Percentiles rank a stretch among this genome's conserved stretches.
Conservation (phyloP, 1,140 invertebrate species). For the Oedothorax gibbosus region DNA sequence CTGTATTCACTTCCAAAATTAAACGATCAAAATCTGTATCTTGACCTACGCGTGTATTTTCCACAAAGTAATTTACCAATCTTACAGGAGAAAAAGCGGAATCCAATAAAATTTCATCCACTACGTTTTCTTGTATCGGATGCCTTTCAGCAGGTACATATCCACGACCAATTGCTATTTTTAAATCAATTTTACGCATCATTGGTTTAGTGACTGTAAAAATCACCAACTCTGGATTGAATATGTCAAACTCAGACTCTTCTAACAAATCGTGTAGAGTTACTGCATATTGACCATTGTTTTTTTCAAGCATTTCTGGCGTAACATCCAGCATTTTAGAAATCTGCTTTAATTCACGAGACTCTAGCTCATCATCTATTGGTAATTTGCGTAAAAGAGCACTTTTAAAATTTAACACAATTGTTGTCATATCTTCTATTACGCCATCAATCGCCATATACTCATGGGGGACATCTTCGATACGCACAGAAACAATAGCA, state of each 20-base stretch:
- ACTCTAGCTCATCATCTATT: no score
- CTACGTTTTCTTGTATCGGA: neutral
- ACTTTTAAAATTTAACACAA: slow-evolving; percentile 54
- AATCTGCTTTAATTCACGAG: no score
- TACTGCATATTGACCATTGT: slow-evolving; percentile 1
- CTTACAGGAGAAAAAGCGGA: slow-evolving; percentile 22
- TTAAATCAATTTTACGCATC: slow-evolving; percentile 21
- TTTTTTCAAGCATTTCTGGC: neutral
- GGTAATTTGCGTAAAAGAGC: neutral
- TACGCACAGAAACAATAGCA: slow-evolving; percentile 23
- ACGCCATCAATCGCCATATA: slow-evolving; percentile 38
- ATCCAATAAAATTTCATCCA: slow-evolving; percentile 37
- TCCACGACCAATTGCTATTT: slow-evolving; percentile 25
- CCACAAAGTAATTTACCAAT: slow-evolving; percentile 42
- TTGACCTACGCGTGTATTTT: slow-evolving; percentile 53
- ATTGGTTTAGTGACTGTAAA: neutral
- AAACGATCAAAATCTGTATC: slow-evolving; percentile 52
- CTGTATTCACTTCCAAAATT: slow-evolving; percentile 39
- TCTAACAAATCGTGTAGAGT: neutral
- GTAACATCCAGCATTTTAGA: neutral
- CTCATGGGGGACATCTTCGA: slow-evolving; percentile 44
- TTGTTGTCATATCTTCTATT: slow-evolving; percentile 49
- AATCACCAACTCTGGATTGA: slow-evolving; percentile 38
- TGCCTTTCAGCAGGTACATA: slow-evolving; percentile 50
- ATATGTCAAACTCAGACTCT: slow-evolving; percentile 23